These are phyloP conservation scores for Triplophysa dalaica DNA, from an alignment of 2,113 vertebrate genomes.

Conservation along the genomic window DNA sequence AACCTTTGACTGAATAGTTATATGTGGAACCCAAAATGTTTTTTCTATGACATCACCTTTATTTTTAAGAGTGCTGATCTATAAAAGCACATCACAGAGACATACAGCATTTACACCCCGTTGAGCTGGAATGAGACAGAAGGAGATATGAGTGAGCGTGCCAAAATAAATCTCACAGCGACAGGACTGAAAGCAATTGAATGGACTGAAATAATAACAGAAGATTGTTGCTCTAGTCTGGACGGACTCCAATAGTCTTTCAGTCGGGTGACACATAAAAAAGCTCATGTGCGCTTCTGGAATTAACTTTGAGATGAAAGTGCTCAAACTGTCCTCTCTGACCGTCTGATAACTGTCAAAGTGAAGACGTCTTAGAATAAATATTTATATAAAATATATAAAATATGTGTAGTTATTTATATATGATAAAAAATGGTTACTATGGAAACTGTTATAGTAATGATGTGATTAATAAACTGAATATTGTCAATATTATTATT, in stretches of 20 bases:
- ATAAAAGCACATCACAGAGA: conserved; percentile 13
- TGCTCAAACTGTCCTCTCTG: not conserved
- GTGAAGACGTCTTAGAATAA: no score
- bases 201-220: not conserved
- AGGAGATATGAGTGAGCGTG: conserved; percentile 7
- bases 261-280: not conserved
- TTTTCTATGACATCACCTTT: no score
- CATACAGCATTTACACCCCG: not conserved
- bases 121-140: conserved; percentile 27
- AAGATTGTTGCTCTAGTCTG: conserved; percentile 7
- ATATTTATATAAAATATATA: no score
- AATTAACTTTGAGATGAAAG: not conserved
- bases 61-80: not conserved
- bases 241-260: conserved; percentile 4
- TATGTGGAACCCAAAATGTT: no score
- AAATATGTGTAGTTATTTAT: no score
- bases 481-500: no score
- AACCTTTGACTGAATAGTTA: no score
- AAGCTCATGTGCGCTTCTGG: not conserved
- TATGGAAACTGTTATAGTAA: no score
- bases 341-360: no score
- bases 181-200: conserved; percentile 26
- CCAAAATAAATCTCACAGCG: conserved; percentile 22
- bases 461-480: no score
- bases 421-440: no score